phyloP scores from a whole-genome alignment of 2,113 vertebrate genomes.

The Ochotona princeps region DNA sequence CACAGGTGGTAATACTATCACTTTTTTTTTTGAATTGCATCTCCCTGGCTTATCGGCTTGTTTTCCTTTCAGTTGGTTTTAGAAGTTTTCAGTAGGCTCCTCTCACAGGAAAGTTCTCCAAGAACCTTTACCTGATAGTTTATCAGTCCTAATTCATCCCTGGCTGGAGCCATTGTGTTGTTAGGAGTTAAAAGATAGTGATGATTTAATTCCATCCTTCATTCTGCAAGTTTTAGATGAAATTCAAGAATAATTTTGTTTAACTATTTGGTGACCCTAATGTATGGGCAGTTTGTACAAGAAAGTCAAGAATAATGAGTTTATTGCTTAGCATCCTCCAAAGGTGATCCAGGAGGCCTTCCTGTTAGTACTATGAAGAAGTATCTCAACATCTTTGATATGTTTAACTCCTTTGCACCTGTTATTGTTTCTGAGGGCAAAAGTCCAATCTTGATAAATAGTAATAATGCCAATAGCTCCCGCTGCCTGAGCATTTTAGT shows the following conservation, averaged over 20 bases:
- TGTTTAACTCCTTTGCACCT: background rate
- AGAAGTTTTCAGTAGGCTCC: too few relatives aligned
- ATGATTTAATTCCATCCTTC: background rate
- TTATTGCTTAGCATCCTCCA: background rate
- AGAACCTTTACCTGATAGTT: background rate
- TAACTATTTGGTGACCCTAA: background rate
- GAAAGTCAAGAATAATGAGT: background rate
- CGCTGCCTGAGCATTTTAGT: fast-evolving
- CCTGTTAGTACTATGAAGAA: background rate
- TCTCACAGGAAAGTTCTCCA: background rate
- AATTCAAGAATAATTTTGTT: background rate
- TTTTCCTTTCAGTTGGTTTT: background rate
- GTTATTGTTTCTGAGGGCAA: background rate
- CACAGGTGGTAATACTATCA: background rate
- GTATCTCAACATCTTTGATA: background rate
- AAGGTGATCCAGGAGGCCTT: background rate
- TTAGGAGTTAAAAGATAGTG: background rate
- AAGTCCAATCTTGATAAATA: background rate
- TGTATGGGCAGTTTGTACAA: background rate
- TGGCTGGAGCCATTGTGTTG: background rate
- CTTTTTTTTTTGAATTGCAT: fast-evolving
- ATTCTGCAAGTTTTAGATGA: background rate
- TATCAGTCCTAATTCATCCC: background rate
- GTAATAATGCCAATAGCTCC: background rate
- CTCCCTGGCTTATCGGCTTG: background rate